phyloP scores from a whole-genome alignment of 2,797 vertebrate species.

The Halcyon smyrnensis region DNA sequence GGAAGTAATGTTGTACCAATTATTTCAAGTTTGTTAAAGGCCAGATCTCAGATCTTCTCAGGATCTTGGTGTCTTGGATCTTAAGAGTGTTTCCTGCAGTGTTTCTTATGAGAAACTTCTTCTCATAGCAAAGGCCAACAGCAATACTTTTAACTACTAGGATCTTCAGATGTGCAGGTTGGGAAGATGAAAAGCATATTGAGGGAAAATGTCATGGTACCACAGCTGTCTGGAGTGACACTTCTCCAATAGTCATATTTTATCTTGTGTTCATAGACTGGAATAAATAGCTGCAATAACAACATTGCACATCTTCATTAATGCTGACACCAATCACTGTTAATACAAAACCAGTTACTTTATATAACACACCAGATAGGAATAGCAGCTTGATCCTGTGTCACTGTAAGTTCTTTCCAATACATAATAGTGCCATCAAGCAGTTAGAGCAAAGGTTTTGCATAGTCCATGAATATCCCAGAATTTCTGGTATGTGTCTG shows the following conservation, averaged over 20 bases:
- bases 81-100: background rate
- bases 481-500: background rate
- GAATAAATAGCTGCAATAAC: background rate
- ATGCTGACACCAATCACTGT: accelerated
- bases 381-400: background rate
- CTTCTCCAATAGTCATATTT: background rate
- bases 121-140: background rate
- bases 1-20: background rate
- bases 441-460: background rate
- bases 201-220: background rate
- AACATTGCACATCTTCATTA: background rate
- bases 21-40: background rate
- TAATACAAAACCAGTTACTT: background rate
- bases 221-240: background rate
- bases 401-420: background rate
- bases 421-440: background rate
- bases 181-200: background rate
- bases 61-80: background rate
- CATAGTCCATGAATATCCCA: background rate
- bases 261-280: background rate
- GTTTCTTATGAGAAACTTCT: background rate
- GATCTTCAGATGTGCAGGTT: background rate
- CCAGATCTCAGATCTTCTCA: background rate
- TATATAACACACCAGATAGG: background rate
- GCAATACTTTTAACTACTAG: background rate